Evolutionary conservation across 1,140 invertebrate genomes (phyloP), one percentile per base, ranked within the genome.

Genomic region (Metaphire vulgaris): DNA sequence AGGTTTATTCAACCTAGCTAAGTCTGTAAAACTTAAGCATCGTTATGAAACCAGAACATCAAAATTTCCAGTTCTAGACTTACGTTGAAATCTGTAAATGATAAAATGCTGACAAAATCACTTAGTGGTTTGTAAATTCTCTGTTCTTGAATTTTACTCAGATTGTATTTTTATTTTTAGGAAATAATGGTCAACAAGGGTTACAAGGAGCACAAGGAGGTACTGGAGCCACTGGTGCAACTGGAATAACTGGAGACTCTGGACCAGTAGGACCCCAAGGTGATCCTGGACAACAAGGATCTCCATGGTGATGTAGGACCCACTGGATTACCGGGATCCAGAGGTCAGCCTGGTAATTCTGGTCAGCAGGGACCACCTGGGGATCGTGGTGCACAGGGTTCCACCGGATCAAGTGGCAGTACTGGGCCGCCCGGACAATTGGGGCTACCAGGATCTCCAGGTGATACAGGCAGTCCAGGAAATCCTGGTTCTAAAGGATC

Each of bases 391-490:
- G 31, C 30, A 21, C 21, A 41, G 28, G 74, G 74, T 12, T 56
- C 33, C 2, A 31, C 33, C 6, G 72, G 72, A 74, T 56, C 41
- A 12, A 56, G 6, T 56, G 41, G 41, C 41, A 65, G 28, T 26
- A 21, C 72, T 64, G 72, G 92, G 26, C 29, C 16, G 6, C 12
- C 21, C n/a, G 34, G 64, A 34, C 34, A n/a, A 74, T n/a, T 56
- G 26, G 69, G 69, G 2, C 69, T 31, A 2, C 21, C 21, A 29
- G 30, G 33, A 2, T 31, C 72, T 6, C 28, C 21, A 6, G 72
- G 72, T 26, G 15, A 33, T 28, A n/a, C 26, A 69, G 74, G 74
- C 26, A 26, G n/a, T 29, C 26, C 74, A 31, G 74, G 74, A 15
- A 41, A 21, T 1, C 26, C 33, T 16, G 72, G 72, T 26, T 29